phyloP scores from a whole-genome alignment of 2,797 vertebrate genomes.

The Pachyuromys duprasi region DNA sequence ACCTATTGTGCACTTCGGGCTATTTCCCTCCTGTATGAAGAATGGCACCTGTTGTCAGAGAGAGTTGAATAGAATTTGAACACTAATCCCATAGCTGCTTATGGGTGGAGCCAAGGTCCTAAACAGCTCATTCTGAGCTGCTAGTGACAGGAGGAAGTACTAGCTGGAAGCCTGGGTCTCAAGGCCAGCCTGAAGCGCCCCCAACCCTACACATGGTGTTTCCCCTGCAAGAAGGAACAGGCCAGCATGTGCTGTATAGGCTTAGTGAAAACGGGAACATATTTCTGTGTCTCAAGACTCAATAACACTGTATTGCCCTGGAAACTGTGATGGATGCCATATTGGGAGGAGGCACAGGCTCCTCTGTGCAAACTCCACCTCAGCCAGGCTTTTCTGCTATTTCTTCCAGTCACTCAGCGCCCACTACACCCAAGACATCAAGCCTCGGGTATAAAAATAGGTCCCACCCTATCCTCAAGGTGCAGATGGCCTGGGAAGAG shows the following conservation, averaged over 20 bases:
- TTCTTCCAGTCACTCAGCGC: background rate
- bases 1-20: background rate
- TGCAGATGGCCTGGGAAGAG: background rate
- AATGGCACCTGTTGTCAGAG: background rate
- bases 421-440: fast-evolving
- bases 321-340: background rate
- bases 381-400: background rate
- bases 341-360: background rate
- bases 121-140: fast-evolving
- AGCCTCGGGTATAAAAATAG: background rate
- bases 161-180: background rate
- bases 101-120: background rate
- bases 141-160: background rate
- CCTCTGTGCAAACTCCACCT: background rate
- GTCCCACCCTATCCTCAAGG: background rate
- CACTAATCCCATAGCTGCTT: fast-evolving
- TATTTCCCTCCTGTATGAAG: background rate
- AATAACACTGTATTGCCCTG: fast-evolving
- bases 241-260: background rate
- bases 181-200: background rate
- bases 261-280: fast-evolving
- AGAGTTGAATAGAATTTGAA: background rate
- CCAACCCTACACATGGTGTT: fast-evolving
- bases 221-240: background rate
- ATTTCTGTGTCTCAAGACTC: background rate